Conservation (phyloP, 1,140 invertebrate species). For the Cyphomyrmex costatus region DNA sequence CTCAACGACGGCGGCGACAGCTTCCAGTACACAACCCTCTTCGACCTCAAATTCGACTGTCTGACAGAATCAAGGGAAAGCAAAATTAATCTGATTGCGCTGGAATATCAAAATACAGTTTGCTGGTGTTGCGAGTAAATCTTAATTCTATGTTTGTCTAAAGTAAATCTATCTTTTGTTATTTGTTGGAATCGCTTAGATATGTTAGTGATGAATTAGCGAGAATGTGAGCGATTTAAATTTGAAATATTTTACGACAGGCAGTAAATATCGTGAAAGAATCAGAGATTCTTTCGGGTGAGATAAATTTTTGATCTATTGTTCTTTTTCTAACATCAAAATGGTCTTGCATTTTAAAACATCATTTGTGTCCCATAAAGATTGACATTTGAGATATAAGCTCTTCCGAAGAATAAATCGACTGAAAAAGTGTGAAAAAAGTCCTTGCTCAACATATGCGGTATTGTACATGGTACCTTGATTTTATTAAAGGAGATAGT, state of each 20-base stretch:
- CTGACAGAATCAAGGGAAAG: conserved; percentile 82
- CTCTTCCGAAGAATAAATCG: conserved; percentile 59
- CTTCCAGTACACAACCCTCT: conserved; percentile 80
- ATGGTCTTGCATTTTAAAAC: conserved; percentile 44
- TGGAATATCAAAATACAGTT: conserved; percentile 52
- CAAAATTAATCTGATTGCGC: conserved; percentile 78
- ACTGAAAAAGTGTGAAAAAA: conserved; percentile 45
- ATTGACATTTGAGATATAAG: conserved; percentile 50
- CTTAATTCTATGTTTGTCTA: background rate
- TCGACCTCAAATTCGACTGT: conserved; percentile 83
- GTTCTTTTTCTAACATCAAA: conserved; percentile 45
- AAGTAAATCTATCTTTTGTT: conserved; percentile 18
- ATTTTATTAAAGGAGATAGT: conserved; percentile 34
- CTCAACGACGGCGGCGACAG: conserved; percentile 78
- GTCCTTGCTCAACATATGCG: conserved; percentile 62
- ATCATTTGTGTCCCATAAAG: conserved; percentile 33
- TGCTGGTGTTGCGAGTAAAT: background rate
- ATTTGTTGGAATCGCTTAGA: conserved; percentile 24
- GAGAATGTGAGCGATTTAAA: conserved; percentile 1
- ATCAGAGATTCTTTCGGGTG: too few species aligned
- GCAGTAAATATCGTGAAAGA: background rate
- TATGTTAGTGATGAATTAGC: conserved; percentile 7
- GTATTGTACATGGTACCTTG: conserved; percentile 47
- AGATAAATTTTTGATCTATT: conserved; percentile 1
- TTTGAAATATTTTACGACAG: background rate